Conservation (phyloP, 2,113 vertebrate species). For the Rhodinocichla rosea region DNA sequence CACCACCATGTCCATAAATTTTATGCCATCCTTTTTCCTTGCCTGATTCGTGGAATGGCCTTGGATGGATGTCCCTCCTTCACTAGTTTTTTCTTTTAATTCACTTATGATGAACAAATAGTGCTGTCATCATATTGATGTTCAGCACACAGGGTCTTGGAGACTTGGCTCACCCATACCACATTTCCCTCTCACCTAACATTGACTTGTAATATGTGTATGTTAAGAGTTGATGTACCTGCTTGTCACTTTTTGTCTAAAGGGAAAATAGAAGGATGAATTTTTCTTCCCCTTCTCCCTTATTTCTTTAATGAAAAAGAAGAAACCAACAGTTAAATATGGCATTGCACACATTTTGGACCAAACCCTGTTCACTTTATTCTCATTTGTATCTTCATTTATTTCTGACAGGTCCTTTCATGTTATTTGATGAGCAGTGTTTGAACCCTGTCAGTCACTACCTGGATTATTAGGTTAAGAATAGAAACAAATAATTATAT, state of each 20-base stretch:
- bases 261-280: not conserved
- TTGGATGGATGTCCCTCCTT: not conserved
- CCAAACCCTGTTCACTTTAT: not conserved
- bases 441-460: slow-evolving; percentile 49
- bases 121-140: accelerated
- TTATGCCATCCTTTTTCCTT: not conserved
- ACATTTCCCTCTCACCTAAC: not conserved
- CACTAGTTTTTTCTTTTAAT: not conserved
- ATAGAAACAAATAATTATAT: slow-evolving; percentile 59
- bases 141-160: not conserved
- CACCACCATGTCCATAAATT: accelerated
- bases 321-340: not conserved
- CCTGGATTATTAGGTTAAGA: slow-evolving; percentile 45
- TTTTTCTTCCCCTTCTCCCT: not conserved
- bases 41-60: not conserved
- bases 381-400: slow-evolving; percentile 31
- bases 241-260: not conserved
- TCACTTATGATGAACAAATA: not conserved
- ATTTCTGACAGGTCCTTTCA: slow-evolving; percentile 30
- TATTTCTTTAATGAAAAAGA: not conserved
- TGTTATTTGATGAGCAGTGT: slow-evolving; percentile 21
- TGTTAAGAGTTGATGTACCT: not conserved
- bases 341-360: not conserved
- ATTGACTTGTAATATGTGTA: not conserved
- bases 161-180: not conserved